These are phyloP conservation scores for Ivindomyrus marchei DNA, from an alignment of 2,113 vertebrate genomes.

Conservation along the genomic window DNA sequence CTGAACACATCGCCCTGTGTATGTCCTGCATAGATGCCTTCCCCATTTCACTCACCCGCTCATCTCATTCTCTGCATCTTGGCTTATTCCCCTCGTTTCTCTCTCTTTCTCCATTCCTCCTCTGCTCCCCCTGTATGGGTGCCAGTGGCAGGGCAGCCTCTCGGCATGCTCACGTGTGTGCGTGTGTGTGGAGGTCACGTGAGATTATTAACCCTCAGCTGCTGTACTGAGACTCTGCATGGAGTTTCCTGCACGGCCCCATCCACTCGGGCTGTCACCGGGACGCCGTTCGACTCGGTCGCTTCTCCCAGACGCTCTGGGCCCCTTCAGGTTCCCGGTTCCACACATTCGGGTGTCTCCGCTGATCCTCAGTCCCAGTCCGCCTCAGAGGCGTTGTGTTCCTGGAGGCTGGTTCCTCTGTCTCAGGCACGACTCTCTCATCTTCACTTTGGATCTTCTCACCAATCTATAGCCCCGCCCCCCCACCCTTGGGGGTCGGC, in stretches of 20 bases:
- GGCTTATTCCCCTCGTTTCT: not conserved
- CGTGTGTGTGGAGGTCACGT: conserved; percentile 21
- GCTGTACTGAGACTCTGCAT: conserved; percentile 34
- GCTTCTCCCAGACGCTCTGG: not conserved
- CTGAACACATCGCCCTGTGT: not conserved
- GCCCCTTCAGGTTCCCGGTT: not conserved
- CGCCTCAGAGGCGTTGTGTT: not conserved
- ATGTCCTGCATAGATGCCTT: not conserved
- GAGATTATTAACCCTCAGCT: conserved; percentile 49
- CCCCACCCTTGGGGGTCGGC: not conserved
- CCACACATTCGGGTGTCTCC: not conserved
- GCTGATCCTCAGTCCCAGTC: not conserved
- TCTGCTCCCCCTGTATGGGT: conserved; percentile 20
- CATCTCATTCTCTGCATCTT: not conserved
- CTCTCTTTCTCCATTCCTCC: not conserved
- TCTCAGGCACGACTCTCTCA: not conserved
- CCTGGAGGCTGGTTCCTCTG: not conserved
- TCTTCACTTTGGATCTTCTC: not conserved
- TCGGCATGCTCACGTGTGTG: conserved; percentile 45
- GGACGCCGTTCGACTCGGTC: not conserved
- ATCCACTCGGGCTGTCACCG: not conserved
- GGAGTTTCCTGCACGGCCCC: conserved; percentile 36
- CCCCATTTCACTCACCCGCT: not conserved
- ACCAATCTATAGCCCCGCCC: not conserved
- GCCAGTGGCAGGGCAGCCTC: conserved; percentile 35